Base-by-base conservation (phyloP, 2,888 invertebrate species). In the Rhamphomyia laevipes region DNA sequence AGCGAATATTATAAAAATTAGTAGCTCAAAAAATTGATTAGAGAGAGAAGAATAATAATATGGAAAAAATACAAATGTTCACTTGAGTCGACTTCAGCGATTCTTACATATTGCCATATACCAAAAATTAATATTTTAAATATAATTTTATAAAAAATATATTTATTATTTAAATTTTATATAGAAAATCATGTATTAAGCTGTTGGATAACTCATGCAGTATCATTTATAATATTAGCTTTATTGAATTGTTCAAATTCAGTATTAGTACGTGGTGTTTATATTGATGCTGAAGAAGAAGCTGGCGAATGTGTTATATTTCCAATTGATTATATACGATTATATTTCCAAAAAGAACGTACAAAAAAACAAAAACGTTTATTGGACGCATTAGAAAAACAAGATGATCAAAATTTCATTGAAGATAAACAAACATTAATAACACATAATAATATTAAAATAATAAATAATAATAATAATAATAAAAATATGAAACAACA, bases 171-270 rank as follows among this genome's bases (percentile, higher is more conserved):
- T 12, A n/a, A n/a, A n/a, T 31, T 46, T 16, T 30, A 55, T 56
- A 9, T 42, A 82, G 88, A 86, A 52, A 74, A 83, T 58, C 77
- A 76, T 43, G 77, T 82, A 53, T 67, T 86, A 55, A 89, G 89
- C 67, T 86, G 83, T 65, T 86, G 86, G 85, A 76, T 86, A 53
- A 86, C 86, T 0, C 85, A 88, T 67, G 71, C 82, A 57, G 76
- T 83, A 51, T 85, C 87, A 55, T 77, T 90, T 53, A 63, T 81
- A 1, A 71, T 88, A 37, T 76, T 90, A 46, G 80, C 88, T 46
- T 76, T 89, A 10, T 74, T 91, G 47, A 88, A 89, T 64, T 89
- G 89, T 63, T 84, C 89, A 58, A 91, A 92, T 71, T 87, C 90
- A 0, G 77, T 91, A 47, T 75, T 91, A 53, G 90, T 90, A 4